Evolutionary conservation across 1,140 invertebrate species (phyloP), one percentile per base, ranked within the genome.

Genomic region (Brachionus calyciflorus): DNA sequence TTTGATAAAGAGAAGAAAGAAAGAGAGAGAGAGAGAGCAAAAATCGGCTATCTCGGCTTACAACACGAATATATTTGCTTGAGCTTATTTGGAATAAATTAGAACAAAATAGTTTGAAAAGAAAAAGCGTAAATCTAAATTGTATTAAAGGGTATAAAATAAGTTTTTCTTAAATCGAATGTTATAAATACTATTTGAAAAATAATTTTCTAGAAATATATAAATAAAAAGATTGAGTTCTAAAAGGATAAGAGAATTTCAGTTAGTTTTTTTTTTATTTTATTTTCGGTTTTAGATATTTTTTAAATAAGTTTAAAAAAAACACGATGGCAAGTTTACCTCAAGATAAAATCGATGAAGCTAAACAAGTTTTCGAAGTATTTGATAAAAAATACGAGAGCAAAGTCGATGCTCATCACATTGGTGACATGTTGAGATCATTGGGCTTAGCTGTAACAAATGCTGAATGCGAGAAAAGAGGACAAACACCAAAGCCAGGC

Each of bases 371-470:
- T 6, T 77, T 77, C 44, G 60, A 77, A 37, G 76, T 77, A n/a
- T 77, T 77, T 37, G 76, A 77, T 68, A 77, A 77, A 68, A 77
- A 49, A 77, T 77, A 77, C 26, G 73, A 76, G 30, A 37, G 51
- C 19, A 76, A 76, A 77, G 76, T 77, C 3, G 76, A 77, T 46
- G 24, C 60, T 44, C 24, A 19, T 33, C 46, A 77, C 24, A 77
- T 77, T 30, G 76, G 60, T 21, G 76, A 77, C 53, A 77, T 77
- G 76, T 24, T 77, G 30, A 53, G 69, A 30, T 17, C 69, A 9
- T 37, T 75, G 24, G 69, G 69, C 1, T 6, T 75, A 10, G 24
- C 5, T 33, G 26, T 37, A 1, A 51, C 69, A 9, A 30, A 75
- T 37, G 48, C 14, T 10, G 28, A 51, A 40, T 49, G 46, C 26